Percentiles rank a stretch among this genome's conserved stretches.
Conservation (phyloP, 2,113 vertebrate species). For the Polypterus bichir region DNA sequence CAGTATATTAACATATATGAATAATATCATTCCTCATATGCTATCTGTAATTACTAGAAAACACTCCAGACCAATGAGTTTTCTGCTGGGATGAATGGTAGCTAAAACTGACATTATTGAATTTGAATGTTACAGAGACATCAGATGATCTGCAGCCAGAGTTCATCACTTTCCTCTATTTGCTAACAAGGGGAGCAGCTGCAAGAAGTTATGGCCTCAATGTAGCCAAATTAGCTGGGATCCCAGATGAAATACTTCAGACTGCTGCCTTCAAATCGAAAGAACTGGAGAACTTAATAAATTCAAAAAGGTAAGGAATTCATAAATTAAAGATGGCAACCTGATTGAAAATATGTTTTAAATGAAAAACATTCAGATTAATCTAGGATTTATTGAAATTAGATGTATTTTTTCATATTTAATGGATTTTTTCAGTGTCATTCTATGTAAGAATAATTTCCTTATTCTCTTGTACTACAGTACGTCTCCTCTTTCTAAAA, state of each 20-base stretch:
- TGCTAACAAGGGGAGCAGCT: slow-evolving; percentile 78
- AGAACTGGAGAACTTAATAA: slow-evolving; percentile 66
- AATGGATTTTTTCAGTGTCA: no score
- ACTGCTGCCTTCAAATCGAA: slow-evolving; percentile 75
- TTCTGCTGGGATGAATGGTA: no score
- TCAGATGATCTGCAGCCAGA: slow-evolving; percentile 57
- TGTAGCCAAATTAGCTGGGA: slow-evolving; percentile 79
- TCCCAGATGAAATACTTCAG: slow-evolving; percentile 70
- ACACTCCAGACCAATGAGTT: no score
- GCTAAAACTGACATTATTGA: not conserved
- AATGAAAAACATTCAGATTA: not conserved
- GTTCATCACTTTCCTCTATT: slow-evolving; percentile 91
- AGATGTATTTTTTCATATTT: no score
- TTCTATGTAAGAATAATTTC: no score
- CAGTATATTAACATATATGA: no score
- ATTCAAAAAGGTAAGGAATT: slow-evolving; percentile 64
- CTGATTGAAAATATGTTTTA: not conserved
- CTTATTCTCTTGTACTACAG: no score
- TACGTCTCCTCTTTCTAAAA: no score
- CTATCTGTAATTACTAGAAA: no score
- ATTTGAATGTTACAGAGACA: slow-evolving; percentile 23
- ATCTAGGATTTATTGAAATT: not conserved
- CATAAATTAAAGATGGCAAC: not conserved
- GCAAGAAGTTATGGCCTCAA: slow-evolving; percentile 87
- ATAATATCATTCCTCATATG: no score